Evolutionary conservation across 2,888 invertebrate genomes (phyloP), one percentile per base, ranked within the genome.

Genomic region (Ethmia dodecea): DNA sequence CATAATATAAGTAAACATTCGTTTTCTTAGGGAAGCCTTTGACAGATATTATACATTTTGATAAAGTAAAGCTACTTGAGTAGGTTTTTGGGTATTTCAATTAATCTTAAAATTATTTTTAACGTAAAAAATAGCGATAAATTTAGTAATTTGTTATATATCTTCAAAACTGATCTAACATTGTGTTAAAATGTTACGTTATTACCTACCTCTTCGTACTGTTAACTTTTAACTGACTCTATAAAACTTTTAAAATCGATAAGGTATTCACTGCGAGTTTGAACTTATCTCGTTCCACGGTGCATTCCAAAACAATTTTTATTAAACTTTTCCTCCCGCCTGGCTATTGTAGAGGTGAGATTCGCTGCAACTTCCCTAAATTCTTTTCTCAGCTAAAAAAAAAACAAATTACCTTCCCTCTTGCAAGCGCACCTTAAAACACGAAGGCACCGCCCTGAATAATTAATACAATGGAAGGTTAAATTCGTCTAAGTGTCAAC

Each of bases 391-490:
- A 55, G 60, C 58, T n/a, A n/a, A n/a, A 63, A 50, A 49, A 56
- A 76, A 78, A 80, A 80, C 79, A 81, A 84, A 83, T 83, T 81
- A 69, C 67, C 70, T 65, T 62, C 72, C 74, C 78, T 70, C 74
- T 58, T 62, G 57, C 72, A 61, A 70, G 65, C 78, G 68, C 79
- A 83, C 83, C 83, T 84, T 76, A 63, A 70, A 77, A 75, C 69
- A 72, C 67, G 77, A 76, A 73, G 66, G 74, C 75, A 65, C 65
- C 78, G 65, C 75, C 75, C 73, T 84, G 84, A 83, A 84, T 86
- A 86, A 84, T 84, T 86, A 84, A 86, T 83, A 83, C 81, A 81
- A 84, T 81, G 76, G 77, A 71, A 83, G 80, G 81, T 83, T 80
- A 83, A 83, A 84, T 75, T 83, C 77, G 70, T 78, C 78, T 60